phyloP scores from a whole-genome alignment of 2,113 vertebrate genomes.

The Plecturocebus donacophilus region DNA sequence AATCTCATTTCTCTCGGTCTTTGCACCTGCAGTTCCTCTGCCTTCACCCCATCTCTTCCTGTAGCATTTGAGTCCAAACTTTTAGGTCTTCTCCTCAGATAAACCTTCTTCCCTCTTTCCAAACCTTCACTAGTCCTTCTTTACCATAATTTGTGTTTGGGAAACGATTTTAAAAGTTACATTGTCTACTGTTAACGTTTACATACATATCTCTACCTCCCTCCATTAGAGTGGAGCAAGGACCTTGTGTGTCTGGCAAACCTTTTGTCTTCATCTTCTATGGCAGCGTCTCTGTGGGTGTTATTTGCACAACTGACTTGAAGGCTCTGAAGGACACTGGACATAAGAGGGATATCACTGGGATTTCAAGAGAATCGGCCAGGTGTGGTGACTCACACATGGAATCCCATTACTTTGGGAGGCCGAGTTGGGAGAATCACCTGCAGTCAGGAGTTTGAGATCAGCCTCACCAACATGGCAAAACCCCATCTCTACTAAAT shows the following conservation, averaged over 20 bases:
- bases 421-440: too few relatives aligned
- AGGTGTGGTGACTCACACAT: too few relatives aligned
- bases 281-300: too few relatives aligned
- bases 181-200: neutral
- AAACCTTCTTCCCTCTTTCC: rapidly evolving
- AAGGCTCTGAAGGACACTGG: neutral
- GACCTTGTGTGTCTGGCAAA: too few relatives aligned
- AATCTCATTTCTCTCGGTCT: neutral
- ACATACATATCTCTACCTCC: neutral
- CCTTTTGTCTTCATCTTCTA: too few relatives aligned
- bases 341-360: neutral
- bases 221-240: neutral
- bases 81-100: neutral
- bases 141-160: neutral
- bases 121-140: neutral
- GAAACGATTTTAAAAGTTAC: neutral
- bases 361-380: rapidly evolving
- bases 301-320: neutral
- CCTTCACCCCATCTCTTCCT: rapidly evolving
- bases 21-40: rapidly evolving
- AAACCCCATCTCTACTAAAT: too few relatives aligned
- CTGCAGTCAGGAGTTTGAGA: too few relatives aligned
- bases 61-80: neutral
- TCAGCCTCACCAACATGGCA: too few relatives aligned
- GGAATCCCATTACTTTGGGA: too few relatives aligned